Percentiles rank a stretch among this genome's conserved stretches.
These are phyloP conservation scores for Blastobasis lacticolella DNA, from an alignment of 2,888 invertebrate genomes.

Conservation along the genomic window DNA sequence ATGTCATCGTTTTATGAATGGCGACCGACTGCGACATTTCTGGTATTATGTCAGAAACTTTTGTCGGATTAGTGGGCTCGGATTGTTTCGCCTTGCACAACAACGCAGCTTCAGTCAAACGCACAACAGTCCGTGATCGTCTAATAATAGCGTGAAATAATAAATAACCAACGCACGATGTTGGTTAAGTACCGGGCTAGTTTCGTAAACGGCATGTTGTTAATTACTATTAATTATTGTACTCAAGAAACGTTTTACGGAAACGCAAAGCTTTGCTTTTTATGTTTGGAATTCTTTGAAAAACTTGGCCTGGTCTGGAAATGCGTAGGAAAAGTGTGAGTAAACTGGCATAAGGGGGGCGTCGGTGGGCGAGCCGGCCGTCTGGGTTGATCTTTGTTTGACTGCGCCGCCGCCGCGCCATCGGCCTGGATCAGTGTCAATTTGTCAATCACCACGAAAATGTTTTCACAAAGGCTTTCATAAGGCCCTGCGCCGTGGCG, in stretches of 20 bases:
- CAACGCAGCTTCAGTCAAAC: constrained; percentile 17
- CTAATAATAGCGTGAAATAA: constrained; percentile 36
- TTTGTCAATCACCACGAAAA: constrained; percentile 62
- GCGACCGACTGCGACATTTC: too few relatives aligned
- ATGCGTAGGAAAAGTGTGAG: too few relatives aligned
- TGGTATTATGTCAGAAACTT: constrained; percentile 17
- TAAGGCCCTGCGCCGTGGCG: constrained; percentile 33
- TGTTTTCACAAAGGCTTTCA: constrained; percentile 42
- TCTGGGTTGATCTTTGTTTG: constrained; percentile 40
- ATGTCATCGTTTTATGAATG: not conserved
- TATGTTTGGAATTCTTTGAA: too few relatives aligned
- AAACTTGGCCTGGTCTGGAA: too few relatives aligned
- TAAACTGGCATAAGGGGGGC: constrained; percentile 13
- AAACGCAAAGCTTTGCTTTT: too few relatives aligned
- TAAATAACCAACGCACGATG: constrained; percentile 7
- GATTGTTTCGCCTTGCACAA: constrained; percentile 25
- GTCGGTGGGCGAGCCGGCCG: constrained; percentile 11
- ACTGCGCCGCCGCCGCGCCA: constrained; percentile 34
- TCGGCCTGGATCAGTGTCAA: constrained; percentile 50
- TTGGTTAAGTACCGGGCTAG: not conserved
- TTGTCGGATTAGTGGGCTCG: constrained; percentile 26
- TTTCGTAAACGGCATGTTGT: constrained; percentile 7
- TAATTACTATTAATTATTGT: constrained; percentile 4
- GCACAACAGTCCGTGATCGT: constrained; percentile 21
- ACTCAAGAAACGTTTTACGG: too few relatives aligned